phyloP scores from a whole-genome alignment of 2,113 vertebrate species.

The Donacobius atricapilla region DNA sequence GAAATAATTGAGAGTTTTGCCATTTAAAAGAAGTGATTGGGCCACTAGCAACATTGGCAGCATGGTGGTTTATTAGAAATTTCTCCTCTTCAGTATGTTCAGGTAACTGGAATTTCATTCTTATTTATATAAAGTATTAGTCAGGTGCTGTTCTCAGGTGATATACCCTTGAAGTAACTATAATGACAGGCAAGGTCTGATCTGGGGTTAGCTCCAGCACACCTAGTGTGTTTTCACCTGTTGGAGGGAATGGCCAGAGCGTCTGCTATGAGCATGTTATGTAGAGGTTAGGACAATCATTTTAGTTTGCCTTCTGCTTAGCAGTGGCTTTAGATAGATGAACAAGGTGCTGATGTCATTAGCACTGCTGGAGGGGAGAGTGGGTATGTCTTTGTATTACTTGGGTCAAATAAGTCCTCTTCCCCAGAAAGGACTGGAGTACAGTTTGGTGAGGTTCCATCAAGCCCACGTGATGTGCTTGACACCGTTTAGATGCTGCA shows the following conservation, averaged over 20 bases:
- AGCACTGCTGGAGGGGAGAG: neutral
- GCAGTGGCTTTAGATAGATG: neutral
- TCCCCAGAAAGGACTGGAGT: neutral
- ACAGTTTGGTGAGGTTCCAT: neutral
- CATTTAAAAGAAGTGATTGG: neutral
- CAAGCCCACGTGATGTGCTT: neutral
- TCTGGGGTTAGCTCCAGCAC: neutral
- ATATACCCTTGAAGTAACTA: neutral
- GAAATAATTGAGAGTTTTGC: neutral
- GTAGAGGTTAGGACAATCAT: neutral
- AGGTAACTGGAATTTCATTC: neutral
- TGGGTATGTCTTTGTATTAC: neutral
- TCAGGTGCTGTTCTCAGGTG: neutral
- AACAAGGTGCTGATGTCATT: neutral
- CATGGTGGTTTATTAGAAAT: neutral
- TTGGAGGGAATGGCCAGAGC: neutral
- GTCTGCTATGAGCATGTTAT: neutral
- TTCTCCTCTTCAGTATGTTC: neutral
- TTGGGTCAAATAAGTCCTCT: neutral
- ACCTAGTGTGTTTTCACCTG: neutral
- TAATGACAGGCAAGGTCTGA: neutral
- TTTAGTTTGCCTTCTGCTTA: neutral
- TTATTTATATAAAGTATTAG: neutral
- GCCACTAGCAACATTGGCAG: neutral
- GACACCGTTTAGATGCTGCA: neutral